A percentile compares a stretch with the other conserved stretches of the same genome.
Conservation (phyloP, 1,140 invertebrate genomes). For the Goniozus legneri region DNA sequence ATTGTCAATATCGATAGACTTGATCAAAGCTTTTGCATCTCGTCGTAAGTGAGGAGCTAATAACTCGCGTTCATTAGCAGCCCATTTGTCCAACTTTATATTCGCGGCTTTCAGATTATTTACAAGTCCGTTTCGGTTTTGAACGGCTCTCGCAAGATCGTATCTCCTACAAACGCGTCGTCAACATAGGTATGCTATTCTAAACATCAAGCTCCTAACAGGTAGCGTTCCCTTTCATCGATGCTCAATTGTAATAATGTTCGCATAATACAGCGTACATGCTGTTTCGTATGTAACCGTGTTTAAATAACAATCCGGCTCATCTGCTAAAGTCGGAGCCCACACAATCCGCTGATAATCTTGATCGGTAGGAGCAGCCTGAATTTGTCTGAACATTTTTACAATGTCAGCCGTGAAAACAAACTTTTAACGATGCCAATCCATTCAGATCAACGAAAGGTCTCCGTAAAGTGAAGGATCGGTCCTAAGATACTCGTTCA, state of each 20-base stretch:
- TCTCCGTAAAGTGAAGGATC: neutral
- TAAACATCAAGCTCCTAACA: neutral
- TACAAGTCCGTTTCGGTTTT: neutral
- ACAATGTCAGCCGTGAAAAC: slow-evolving; percentile 1
- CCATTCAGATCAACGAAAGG: neutral
- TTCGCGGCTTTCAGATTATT: neutral
- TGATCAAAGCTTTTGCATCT: too few relatives aligned
- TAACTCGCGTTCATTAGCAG: too few relatives aligned
- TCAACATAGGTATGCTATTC: neutral
- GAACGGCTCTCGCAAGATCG: neutral
- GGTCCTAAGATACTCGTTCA: neutral
- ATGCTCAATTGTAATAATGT: neutral
- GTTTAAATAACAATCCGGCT: neutral
- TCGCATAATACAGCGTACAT: neutral
- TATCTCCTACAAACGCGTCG: neutral
- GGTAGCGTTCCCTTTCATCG: neutral
- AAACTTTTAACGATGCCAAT: neutral
- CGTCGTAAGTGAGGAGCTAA: too few relatives aligned
- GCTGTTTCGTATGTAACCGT: too few relatives aligned
- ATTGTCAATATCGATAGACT: too few relatives aligned
- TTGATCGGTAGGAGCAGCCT: neutral
- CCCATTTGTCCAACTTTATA: neutral
- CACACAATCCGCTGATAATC: neutral
- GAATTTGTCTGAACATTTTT: slow-evolving; percentile 4
- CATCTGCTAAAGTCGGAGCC: neutral